Base-by-base conservation (phyloP, 2,113 vertebrate genomes). In the Barnardius zonarius region DNA sequence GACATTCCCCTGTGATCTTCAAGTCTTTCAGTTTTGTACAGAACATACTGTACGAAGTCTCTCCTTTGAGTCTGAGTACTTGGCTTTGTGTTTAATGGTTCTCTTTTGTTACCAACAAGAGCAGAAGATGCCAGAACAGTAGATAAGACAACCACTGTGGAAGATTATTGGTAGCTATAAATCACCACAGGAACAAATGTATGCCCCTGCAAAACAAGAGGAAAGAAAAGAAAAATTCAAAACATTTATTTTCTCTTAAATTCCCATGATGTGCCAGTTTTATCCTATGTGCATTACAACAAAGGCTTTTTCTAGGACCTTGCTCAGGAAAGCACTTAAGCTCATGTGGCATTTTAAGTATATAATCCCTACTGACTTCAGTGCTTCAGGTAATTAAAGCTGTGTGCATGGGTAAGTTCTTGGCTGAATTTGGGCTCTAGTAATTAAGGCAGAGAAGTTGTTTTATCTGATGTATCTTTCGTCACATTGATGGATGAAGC, bases 21-120 rank as follows among this genome's bases (percentile, higher is more conserved):
- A 99, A 98, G 48, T 99, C 99, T 96, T 99, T 99, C 92, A 99
- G 97, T 98, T 99, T 99, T 54, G 99, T 98, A 96, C 99, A 99
- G 97, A 99, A 99, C 99, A 99, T 99, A 85, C 70, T 98, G 98
- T 17, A 75, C 2, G 0, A 46, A 89, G 30, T 67, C 39, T 78
- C 27, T 83, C 41, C 92, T 73, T 67, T 75, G 79, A 94, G 91
- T 79, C 30, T 86, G 35, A 90, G 35, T 88, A 86, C 25, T 91
- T 78, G 72, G 78, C 35, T 96, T 76, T 86, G 30, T 2, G 51
- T 79, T 95, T 66, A 93, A 70, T 69, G 85, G 83, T 70, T 86
- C 69, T 83, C 67, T 90, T 95, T 79, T 93, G 70, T 91, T 95
- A 94, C 77, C 66, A 92, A 78, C 70, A 95, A 82, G 48, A 66